A percentile compares a stretch with the other conserved stretches of the same genome.
Evolutionary conservation across 2,113 vertebrate species (phyloP).

Genomic region (Dunckerocampus dactyliophorus): DNA sequence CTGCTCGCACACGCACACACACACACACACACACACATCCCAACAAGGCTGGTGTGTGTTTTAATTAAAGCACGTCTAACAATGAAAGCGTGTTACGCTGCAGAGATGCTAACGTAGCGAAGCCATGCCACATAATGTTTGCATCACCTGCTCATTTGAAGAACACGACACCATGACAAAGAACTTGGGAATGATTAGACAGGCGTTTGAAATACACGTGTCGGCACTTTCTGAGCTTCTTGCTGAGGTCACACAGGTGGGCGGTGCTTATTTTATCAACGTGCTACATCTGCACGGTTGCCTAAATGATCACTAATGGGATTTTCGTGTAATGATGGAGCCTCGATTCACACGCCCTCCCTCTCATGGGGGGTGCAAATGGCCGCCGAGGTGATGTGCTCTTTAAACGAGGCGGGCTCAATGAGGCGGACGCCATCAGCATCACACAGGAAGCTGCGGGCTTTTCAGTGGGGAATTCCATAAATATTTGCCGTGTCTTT

Average conservation of each 20-base stretch:
- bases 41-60: too few relatives aligned
- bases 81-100: too few relatives aligned
- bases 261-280: too few relatives aligned
- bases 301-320: constrained; percentile 41
- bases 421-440: constrained; percentile 36
- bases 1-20: constrained; percentile 8
- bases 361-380: constrained; percentile 31
- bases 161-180: too few relatives aligned
- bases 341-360: not conserved
- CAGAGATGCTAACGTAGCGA: too few relatives aligned
- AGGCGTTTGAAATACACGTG: not conserved
- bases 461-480: too few relatives aligned
- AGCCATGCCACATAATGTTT: too few relatives aligned
- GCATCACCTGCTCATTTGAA: too few relatives aligned
- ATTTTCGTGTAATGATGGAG: constrained; percentile 47
- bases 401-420: constrained; percentile 29
- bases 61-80: too few relatives aligned
- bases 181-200: too few relatives aligned
- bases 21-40: not conserved
- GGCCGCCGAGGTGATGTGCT: constrained; percentile 7
- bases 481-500: not conserved
- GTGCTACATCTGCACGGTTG: not conserved
- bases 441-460: constrained; percentile 14
- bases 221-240: not conserved
- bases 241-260: too few relatives aligned